Percentiles rank a stretch among this genome's conserved stretches.
phyloP scores from a whole-genome alignment of 2,113 vertebrate genomes.

The Stigmatopora argus region DNA sequence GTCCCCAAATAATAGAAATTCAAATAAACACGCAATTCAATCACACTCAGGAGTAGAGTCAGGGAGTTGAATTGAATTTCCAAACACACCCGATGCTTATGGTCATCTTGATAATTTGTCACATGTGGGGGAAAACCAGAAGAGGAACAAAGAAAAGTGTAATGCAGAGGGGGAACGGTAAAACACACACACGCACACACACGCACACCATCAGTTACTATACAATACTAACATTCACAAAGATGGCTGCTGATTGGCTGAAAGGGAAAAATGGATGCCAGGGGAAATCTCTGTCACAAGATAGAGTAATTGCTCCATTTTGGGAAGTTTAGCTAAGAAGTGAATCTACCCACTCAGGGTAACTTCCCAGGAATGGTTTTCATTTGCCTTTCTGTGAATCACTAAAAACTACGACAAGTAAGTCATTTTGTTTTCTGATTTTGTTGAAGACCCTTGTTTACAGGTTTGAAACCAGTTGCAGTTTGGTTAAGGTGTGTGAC shows the following conservation, averaged over 20 bases:
- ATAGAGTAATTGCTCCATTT: not conserved
- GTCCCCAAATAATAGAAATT: no score
- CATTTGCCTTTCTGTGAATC: not conserved
- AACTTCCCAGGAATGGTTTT: not conserved
- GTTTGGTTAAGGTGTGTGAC: slow-evolving; percentile 10
- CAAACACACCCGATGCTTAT: not conserved
- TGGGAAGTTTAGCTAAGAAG: not conserved
- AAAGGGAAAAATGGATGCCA: slow-evolving; percentile 5
- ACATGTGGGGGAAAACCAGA: not conserved
- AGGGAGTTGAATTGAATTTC: no score
- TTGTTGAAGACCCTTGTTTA: not conserved
- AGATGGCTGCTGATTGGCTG: slow-evolving; percentile 34
- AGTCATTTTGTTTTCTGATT: not conserved
- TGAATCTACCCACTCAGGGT: not conserved
- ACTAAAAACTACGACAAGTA: not conserved
- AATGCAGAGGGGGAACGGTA: not conserved
- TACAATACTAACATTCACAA: slow-evolving; percentile 8
- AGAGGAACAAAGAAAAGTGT: slow-evolving; percentile 12
- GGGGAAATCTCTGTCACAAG: slow-evolving; percentile 25
- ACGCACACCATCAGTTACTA: not conserved
- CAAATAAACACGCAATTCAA: no score
- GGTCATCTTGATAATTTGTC: not conserved
- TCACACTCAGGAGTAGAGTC: no score
- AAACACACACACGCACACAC: not conserved
- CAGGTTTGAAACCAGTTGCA: not conserved